Evolutionary conservation across 2,113 vertebrate species (phyloP).

Genomic region (Oryzias melastigma): DNA sequence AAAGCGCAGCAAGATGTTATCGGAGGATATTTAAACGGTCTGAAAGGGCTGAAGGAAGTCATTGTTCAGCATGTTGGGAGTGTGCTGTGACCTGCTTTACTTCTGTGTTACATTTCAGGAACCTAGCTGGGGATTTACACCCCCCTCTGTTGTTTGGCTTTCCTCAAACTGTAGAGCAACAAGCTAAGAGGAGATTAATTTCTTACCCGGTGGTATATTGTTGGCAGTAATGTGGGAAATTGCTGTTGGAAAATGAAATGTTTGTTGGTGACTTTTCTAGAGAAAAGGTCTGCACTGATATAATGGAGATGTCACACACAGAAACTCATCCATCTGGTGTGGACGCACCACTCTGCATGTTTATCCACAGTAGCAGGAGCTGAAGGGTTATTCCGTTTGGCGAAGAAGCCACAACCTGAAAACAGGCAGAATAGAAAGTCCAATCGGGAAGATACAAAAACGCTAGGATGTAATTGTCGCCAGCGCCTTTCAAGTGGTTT

Average conservation of each 20-base stretch:
- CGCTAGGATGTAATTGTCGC: constrained; percentile 23
- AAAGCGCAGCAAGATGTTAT: constrained; percentile 62
- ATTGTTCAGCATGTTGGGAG: constrained; percentile 60
- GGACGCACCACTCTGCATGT: constrained; percentile 26
- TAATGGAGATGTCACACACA: constrained; percentile 47
- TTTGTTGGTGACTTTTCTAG: constrained; percentile 40
- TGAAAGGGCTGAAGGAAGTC: constrained; percentile 44
- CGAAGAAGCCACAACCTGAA: background rate
- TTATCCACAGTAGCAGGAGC: constrained; percentile 23
- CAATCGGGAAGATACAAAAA: constrained; percentile 34
- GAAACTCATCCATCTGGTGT: constrained; percentile 18
- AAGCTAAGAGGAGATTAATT: background rate
- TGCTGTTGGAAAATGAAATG: constrained; percentile 36
- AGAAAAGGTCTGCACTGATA: constrained; percentile 47
- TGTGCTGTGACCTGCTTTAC: constrained; percentile 67
- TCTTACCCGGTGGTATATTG: background rate
- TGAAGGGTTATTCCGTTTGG: background rate
- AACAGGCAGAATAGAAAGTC: constrained; percentile 41
- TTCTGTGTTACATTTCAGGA: constrained; percentile 56
- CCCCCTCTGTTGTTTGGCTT: constrained; percentile 9
- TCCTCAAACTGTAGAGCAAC: constrained; percentile 2
- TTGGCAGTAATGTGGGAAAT: background rate
- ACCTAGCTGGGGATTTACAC: constrained; percentile 22
- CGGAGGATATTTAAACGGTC: constrained; percentile 61
- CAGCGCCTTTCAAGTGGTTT: constrained; percentile 54